Conservation (phyloP, 2,888 invertebrate species). For the Malthinus seriepunctatus region DNA sequence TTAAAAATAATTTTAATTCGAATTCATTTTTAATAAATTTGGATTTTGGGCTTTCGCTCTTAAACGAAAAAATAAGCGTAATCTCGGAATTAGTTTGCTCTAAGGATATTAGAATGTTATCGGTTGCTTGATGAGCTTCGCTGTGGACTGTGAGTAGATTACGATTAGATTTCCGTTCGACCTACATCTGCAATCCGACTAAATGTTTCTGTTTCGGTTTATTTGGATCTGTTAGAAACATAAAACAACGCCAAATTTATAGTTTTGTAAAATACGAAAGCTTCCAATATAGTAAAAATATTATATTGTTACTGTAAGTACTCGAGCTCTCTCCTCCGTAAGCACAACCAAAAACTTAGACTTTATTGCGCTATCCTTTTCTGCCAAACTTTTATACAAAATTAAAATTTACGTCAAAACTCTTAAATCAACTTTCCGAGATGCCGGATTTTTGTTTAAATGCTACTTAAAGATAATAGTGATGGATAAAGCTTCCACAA, state of each 20-base stretch:
- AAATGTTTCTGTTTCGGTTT: constrained; percentile 8
- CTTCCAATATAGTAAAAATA: constrained; percentile 6
- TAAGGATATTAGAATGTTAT: constrained; percentile 24
- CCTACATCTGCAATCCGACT: constrained; percentile 15
- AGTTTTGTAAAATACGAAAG: no score
- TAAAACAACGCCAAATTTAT: no score
- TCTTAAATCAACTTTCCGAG: background rate
- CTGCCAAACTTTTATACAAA: constrained; percentile 2
- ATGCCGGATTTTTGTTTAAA: background rate
- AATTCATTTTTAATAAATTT: no score
- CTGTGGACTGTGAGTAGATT: constrained; percentile 12
- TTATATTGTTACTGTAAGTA: background rate
- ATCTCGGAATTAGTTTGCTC: constrained; percentile 24
- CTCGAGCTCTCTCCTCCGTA: background rate
- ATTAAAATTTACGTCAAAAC: constrained; percentile 10
- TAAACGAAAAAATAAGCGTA: background rate
- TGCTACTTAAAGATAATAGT: no score
- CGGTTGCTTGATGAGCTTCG: constrained; percentile 25
- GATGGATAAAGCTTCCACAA: no score
- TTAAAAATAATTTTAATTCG: background rate
- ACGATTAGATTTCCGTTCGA: constrained; percentile 23
- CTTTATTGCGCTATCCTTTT: constrained; percentile 3
- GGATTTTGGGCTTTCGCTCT: background rate
- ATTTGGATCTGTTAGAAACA: no score
- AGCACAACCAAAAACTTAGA: constrained; percentile 3